phyloP scores from a whole-genome alignment of 30 jellyfish, hydroid and myxozoan species.

The Turritopsis rubra region DNA sequence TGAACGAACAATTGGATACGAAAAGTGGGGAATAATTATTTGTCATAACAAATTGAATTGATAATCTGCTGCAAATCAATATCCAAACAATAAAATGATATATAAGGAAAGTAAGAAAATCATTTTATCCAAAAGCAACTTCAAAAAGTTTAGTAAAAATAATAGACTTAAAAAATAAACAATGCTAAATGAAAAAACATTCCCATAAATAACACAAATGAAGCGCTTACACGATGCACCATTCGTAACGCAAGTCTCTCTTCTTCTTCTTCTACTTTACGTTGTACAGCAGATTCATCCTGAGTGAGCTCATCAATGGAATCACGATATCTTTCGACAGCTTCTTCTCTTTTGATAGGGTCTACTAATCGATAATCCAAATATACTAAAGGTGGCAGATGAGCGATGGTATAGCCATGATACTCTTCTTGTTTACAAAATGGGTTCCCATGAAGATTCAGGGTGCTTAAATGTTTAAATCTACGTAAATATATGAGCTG shows the following conservation, averaged over 20 bases:
- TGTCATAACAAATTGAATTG: no score
- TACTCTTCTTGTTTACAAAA: slow-evolving; percentile 63
- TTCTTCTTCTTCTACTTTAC: slow-evolving; percentile 43
- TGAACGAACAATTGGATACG: no score
- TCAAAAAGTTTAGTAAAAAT: no score
- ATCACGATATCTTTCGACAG: slow-evolving; percentile 59
- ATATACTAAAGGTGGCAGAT: slow-evolving; percentile 69
- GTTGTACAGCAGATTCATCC: slow-evolving; percentile 55
- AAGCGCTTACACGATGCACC: slow-evolving; percentile 42
- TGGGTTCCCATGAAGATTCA: slow-evolving; percentile 81
- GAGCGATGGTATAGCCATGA: slow-evolving; percentile 61
- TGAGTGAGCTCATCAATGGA: slow-evolving; percentile 69
- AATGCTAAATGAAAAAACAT: no score
- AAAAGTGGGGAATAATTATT: no score
- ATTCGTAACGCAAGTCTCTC: slow-evolving; percentile 38
- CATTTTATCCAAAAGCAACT: no score
- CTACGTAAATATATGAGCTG: slow-evolving; percentile 63
- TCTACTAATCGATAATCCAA: slow-evolving; percentile 77
- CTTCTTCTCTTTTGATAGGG: slow-evolving; percentile 56
- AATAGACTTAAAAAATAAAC: no score
- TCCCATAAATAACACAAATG: no score
- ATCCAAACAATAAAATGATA: no score
- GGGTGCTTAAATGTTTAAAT: slow-evolving; percentile 53
- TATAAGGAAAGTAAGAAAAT: no score
- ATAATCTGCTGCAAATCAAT: no score